Evolutionary conservation across 1,140 invertebrate genomes (phyloP), one percentile per base, ranked within the genome.

Genomic region (Holcopasites calliopsidis): DNA sequence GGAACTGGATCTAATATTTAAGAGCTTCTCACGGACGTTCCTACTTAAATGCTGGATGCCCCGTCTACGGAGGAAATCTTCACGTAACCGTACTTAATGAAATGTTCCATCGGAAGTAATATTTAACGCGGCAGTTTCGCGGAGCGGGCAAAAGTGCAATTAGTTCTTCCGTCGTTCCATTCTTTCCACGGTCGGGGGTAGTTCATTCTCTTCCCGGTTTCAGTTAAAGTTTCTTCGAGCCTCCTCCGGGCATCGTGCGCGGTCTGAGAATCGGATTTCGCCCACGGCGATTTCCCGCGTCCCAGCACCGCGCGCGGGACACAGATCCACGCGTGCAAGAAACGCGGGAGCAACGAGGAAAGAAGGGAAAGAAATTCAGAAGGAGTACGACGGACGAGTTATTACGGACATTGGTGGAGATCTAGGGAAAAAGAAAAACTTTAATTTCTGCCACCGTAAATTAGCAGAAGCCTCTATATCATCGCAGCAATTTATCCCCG

Each of bases 61-160:
- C 42, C 75, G 76, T 49, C 54, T 72, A 61, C 35, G 66, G 55
- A 33, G 38, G 38, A 64, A 80, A 80, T 23, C 76, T 80, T 49
- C 26, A 21, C 47, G 65, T 38, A 28, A 21, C 68, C 47, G 31
- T 52, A 38, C 50, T 77, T 82, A 74, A 84, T 83, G 77, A 80
- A 84, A 75, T 80, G 80, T 83, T 83, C 82, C 61, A 80, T 84
- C 75, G 70, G 58, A 49, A 62, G 78, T 65, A 72, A 78, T 80
- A 77, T 77, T 83, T 80, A 80, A 84, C 55, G 47, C 28, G 3
- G 23, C 40, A 58, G 50, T 77, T 72, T 49, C 50, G 13, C 68
- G 49, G 50, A 80, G 49, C 44, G 77, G 40, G 75, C 65, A 74
- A 80, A 65, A 83, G 74, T 75, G 62, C 82, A 75, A 84, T 83